phyloP scores from a whole-genome alignment of 2,797 vertebrate genomes.

The Helostoma temminkii region DNA sequence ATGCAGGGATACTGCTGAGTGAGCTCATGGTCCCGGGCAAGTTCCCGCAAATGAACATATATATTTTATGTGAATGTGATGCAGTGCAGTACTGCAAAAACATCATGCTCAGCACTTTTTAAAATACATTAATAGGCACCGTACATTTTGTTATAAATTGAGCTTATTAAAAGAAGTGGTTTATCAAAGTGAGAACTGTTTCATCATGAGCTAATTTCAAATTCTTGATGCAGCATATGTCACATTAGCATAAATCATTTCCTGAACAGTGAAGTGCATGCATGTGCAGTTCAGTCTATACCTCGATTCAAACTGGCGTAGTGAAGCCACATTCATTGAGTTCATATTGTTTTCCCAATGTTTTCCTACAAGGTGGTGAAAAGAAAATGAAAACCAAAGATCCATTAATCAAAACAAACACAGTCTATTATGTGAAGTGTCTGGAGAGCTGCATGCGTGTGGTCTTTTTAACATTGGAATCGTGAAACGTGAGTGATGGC shows the following conservation, averaged over 20 bases:
- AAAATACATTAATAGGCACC: conserved; percentile 41
- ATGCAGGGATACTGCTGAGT: too few relatives aligned
- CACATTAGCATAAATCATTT: conserved; percentile 54
- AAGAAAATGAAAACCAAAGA: conserved; percentile 51
- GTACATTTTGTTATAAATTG: conserved; percentile 39
- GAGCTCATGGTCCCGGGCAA: neutral
- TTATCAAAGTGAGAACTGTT: conserved; percentile 13
- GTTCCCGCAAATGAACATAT: conserved; percentile 6
- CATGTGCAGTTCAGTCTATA: conserved; percentile 26
- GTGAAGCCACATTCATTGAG: conserved; percentile 4
- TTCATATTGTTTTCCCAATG: conserved; percentile 12
- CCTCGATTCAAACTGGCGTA: conserved; percentile 24
- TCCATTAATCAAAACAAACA: conserved; percentile 57
- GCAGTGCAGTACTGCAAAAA: conserved; percentile 30
- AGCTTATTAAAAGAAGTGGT: conserved; percentile 6
- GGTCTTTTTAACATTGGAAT: conserved; percentile 44
- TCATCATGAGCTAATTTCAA: conserved; percentile 48
- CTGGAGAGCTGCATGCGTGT: conserved; percentile 33
- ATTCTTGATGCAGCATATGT: conserved; percentile 21
- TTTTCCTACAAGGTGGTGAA: conserved; percentile 15
- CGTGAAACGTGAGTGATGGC: conserved; percentile 67
- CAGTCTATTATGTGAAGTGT: conserved; percentile 1
- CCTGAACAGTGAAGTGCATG: conserved; percentile 25
- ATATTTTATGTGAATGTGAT: conserved; percentile 26
- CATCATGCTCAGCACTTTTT: conserved; percentile 45